These are phyloP conservation scores for Odobenus rosmarus DNA, from an alignment of 2,113 vertebrate genomes.

Conservation along the genomic window DNA sequence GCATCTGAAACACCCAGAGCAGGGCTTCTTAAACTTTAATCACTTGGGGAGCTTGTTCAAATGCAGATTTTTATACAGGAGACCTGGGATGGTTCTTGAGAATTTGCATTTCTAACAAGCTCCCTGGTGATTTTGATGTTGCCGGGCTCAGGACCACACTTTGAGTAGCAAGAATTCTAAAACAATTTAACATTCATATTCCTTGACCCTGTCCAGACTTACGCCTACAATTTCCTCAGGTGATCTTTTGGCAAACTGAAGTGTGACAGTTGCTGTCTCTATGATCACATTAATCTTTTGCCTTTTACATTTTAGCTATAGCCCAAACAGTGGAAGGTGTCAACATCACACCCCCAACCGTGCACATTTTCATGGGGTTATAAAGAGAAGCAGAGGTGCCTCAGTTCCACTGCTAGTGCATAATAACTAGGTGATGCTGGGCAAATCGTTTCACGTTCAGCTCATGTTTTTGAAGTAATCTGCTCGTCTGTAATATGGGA, in stretches of 20 bases:
- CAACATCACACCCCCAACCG: neutral
- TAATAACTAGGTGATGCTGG: neutral
- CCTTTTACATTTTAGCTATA: neutral
- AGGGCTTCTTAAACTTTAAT: neutral
- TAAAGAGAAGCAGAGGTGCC: neutral
- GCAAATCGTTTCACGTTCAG: neutral
- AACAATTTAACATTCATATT: neutral
- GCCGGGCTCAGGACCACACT: neutral
- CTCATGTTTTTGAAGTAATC: constrained; percentile 28
- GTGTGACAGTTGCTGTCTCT: neutral
- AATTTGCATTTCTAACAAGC: neutral
- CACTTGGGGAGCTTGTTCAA: neutral
- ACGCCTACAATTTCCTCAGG: neutral
- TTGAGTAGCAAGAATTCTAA: neutral
- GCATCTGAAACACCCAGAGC: rapidly evolving
- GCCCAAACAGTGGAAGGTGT: neutral
- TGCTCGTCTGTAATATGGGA: neutral
- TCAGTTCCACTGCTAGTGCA: too few relatives aligned
- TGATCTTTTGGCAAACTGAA: neutral
- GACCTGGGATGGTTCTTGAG: neutral
- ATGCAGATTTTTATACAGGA: neutral
- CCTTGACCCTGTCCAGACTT: neutral
- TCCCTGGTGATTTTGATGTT: neutral
- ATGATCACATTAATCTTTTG: neutral
- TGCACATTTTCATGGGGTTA: neutral